Conservation (phyloP, 1,140 invertebrate genomes). For the Gryllus bimaculatus region DNA sequence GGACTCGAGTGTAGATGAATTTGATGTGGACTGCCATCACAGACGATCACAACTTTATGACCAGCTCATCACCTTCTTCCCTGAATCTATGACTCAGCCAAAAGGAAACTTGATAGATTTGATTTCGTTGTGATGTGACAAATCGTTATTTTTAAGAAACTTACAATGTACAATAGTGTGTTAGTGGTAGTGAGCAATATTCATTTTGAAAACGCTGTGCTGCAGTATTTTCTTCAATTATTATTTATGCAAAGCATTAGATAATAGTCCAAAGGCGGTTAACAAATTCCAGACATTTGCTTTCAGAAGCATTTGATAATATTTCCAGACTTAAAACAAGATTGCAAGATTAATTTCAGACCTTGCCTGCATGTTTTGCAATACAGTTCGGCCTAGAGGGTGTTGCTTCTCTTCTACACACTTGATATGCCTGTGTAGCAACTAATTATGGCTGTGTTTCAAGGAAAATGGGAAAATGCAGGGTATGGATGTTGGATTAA, state of each 20-base stretch:
- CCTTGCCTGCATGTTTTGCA: no score
- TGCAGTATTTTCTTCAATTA: background rate
- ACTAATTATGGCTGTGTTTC: background rate
- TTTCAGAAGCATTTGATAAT: background rate
- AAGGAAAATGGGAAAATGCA: background rate
- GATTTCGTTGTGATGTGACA: constrained; percentile 34
- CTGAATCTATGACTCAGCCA: constrained; percentile 59
- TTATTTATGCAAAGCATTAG: no score
- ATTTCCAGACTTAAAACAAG: background rate
- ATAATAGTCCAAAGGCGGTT: no score
- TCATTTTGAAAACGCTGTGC: background rate
- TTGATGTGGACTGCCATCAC: constrained; percentile 34
- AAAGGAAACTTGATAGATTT: constrained; percentile 55
- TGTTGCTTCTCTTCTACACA: background rate
- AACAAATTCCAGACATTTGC: no score
- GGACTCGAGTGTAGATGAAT: constrained; percentile 22
- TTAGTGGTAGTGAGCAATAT: background rate
- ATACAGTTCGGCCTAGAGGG: background rate
- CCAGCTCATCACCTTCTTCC: constrained; percentile 54
- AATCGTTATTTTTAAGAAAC: background rate
- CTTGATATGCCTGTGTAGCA: background rate
- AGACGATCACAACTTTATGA: constrained; percentile 53
- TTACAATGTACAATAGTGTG: background rate
- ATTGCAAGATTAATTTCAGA: no score
- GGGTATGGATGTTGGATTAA: background rate